Percentiles rank a stretch among this genome's conserved stretches.
These are phyloP conservation scores for Rhabdomys dilectus DNA, from an alignment of 2,113 vertebrate species.

Conservation along the genomic window DNA sequence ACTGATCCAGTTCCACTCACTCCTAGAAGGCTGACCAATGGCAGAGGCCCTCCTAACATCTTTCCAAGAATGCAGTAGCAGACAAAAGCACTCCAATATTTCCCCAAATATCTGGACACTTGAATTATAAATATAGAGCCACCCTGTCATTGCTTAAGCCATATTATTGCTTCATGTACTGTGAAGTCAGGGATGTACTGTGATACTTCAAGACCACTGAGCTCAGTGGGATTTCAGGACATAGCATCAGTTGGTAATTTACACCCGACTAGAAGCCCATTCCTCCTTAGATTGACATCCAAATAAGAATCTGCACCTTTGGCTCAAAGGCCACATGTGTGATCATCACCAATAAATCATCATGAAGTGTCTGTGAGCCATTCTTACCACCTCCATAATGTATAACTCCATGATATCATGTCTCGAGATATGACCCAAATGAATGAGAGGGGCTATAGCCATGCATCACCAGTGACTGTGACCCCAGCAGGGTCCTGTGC, in stretches of 20 bases:
- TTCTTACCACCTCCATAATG: neutral
- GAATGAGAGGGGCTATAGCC: neutral
- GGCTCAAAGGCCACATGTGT: conserved; percentile 50
- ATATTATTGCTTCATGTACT: conserved; percentile 78
- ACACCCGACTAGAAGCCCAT: conserved; percentile 19
- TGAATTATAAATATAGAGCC: conserved; percentile 68
- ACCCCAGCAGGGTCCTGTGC: neutral
- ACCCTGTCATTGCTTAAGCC: conserved; percentile 75
- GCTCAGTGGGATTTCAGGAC: conserved; percentile 68
- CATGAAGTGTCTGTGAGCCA: conserved; percentile 8
- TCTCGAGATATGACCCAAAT: conserved; percentile 10
- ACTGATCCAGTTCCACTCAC: neutral
- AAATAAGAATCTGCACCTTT: conserved; percentile 61
- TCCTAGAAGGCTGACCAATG: neutral
- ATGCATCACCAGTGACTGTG: neutral
- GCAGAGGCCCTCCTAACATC: neutral
- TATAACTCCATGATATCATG: neutral
- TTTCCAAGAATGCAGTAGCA: conserved; percentile 12
- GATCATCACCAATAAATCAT: neutral
- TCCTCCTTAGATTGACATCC: conserved; percentile 79
- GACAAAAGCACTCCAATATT: conserved; percentile 2
- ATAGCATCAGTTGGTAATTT: conserved; percentile 53
- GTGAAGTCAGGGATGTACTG: conserved; percentile 75
- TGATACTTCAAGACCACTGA: conserved; percentile 66
- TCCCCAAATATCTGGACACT: conserved; percentile 67